Evolutionary conservation across 1,140 invertebrate species (phyloP).

Genomic region (Drosophila eugracilis): DNA sequence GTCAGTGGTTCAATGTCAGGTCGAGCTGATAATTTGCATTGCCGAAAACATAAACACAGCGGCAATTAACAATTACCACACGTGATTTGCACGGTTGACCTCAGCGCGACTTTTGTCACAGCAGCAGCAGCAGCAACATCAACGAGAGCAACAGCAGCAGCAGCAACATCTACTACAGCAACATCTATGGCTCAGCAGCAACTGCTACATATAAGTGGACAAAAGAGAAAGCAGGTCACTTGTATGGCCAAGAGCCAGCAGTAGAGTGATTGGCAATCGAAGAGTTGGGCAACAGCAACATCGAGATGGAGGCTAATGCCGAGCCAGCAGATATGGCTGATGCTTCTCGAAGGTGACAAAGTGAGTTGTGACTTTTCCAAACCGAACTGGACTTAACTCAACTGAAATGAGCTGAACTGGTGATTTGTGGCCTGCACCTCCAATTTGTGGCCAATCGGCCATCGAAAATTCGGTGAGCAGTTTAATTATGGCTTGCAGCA

Average conservation of each 20-base stretch:
- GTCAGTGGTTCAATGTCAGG: slow-evolving; percentile 52
- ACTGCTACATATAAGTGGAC: slow-evolving; percentile 73
- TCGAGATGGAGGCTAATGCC: slow-evolving; percentile 18
- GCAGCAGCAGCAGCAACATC: slow-evolving; percentile 27
- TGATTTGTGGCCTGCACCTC: slow-evolving; percentile 31
- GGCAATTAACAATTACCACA: slow-evolving; percentile 65
- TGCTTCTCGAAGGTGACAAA: slow-evolving; percentile 79
- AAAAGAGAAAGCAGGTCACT: slow-evolving; percentile 83
- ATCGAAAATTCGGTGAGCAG: slow-evolving; percentile 43
- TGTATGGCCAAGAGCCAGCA: slow-evolving; percentile 74
- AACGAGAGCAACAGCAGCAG: not conserved
- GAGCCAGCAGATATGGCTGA: slow-evolving; percentile 16
- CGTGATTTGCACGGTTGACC: slow-evolving; percentile 71
- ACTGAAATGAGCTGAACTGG: too few species aligned
- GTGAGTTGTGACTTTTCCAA: slow-evolving; percentile 39
- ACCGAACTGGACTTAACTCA: too few species aligned
- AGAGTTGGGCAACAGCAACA: slow-evolving; percentile 54
- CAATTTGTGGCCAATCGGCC: slow-evolving; percentile 42
- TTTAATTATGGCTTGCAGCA: slow-evolving; percentile 65
- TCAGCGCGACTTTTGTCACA: slow-evolving; percentile 40
- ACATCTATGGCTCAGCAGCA: slow-evolving; percentile 11
- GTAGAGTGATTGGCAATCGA: slow-evolving; percentile 78
- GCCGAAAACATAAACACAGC: slow-evolving; percentile 38
- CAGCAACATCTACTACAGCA: slow-evolving; percentile 6
- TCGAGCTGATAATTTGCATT: slow-evolving; percentile 38